These are phyloP conservation scores for Benthosema pterotum DNA, from an alignment of 2,797 vertebrate species.

Conservation along the genomic window DNA sequence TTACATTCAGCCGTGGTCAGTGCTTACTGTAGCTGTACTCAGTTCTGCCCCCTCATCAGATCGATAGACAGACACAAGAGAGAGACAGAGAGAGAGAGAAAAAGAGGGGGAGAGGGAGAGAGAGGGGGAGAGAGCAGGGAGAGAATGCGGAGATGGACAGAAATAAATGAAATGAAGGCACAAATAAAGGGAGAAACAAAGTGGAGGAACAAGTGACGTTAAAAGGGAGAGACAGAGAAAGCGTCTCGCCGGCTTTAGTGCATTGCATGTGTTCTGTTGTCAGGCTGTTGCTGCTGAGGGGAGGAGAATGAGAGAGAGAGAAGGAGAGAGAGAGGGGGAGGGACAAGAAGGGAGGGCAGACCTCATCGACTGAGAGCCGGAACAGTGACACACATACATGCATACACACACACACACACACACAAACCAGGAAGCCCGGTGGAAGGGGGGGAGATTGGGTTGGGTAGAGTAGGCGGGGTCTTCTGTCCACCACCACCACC, in stretches of 20 bases:
- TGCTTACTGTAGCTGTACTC: constrained; percentile 32
- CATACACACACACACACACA: too few species aligned
- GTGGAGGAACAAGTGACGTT: not conserved
- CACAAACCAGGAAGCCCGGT: constrained; percentile 73
- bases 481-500: too few species aligned
- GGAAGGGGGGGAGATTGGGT: constrained; percentile 59
- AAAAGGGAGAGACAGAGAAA: constrained; percentile 18
- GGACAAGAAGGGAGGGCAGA: constrained; percentile 48
- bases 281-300: constrained; percentile 35
- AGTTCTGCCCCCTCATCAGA: constrained; percentile 42
- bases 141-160: too few species aligned
- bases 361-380: constrained; percentile 71
- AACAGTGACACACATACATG: constrained; percentile 51
- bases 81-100: constrained; percentile 37
- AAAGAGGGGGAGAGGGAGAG: constrained; percentile 3
- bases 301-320: constrained; percentile 60
- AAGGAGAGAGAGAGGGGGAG: constrained; percentile 22
- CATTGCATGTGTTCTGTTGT: constrained; percentile 17
- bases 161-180: not conserved
- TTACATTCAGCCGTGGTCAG: constrained; percentile 52
- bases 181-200: not conserved
- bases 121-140: not conserved
- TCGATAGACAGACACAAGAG: constrained; percentile 61
- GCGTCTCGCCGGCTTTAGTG: constrained; percentile 7
- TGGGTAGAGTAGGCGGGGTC: constrained; percentile 70